Conservation (phyloP, 2,888 invertebrate species). For the Pachymerium ferrugineum region DNA sequence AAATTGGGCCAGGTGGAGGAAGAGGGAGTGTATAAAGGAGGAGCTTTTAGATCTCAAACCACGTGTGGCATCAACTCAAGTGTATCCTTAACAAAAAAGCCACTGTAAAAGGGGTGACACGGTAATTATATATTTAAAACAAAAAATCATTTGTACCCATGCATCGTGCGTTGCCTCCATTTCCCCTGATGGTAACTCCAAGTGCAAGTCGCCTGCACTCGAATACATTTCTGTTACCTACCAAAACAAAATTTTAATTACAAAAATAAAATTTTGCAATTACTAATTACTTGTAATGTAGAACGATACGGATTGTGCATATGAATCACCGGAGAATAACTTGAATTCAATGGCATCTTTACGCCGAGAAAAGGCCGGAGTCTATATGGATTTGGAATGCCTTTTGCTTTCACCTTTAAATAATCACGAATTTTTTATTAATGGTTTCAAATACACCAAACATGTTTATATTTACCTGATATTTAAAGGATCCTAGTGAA, state of each 20-base stretch:
- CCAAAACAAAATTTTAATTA: slow-evolving; percentile 33
- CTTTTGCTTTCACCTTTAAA: slow-evolving; percentile 69
- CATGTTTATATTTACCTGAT: slow-evolving; percentile 56
- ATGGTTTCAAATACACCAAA: background rate
- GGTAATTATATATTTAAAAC: too few relatives aligned
- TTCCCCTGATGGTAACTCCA: slow-evolving; percentile 69
- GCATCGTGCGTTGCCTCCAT: slow-evolving; percentile 71
- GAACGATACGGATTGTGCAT: slow-evolving; percentile 90
- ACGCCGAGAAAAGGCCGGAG: slow-evolving; percentile 85
- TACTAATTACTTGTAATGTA: slow-evolving; percentile 66
- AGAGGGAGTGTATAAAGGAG: too few relatives aligned
- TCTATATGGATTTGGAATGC: slow-evolving; percentile 83
- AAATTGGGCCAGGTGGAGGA: too few relatives aligned
- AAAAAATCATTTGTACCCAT: slow-evolving; percentile 65
- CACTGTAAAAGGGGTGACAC: too few relatives aligned
- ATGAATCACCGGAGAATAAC: slow-evolving; percentile 78
- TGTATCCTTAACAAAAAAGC: too few relatives aligned
- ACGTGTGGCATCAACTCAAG: too few relatives aligned
- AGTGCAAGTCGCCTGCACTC: slow-evolving; percentile 81
- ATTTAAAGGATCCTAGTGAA: slow-evolving; percentile 82
- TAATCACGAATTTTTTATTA: slow-evolving; percentile 9
- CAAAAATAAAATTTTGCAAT: background rate
- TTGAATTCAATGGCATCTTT: slow-evolving; percentile 84
- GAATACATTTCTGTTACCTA: slow-evolving; percentile 55
- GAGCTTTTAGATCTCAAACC: too few relatives aligned